Evolutionary conservation across 2,888 invertebrate genomes (phyloP).

Genomic region (Drymonia ruficornis): DNA sequence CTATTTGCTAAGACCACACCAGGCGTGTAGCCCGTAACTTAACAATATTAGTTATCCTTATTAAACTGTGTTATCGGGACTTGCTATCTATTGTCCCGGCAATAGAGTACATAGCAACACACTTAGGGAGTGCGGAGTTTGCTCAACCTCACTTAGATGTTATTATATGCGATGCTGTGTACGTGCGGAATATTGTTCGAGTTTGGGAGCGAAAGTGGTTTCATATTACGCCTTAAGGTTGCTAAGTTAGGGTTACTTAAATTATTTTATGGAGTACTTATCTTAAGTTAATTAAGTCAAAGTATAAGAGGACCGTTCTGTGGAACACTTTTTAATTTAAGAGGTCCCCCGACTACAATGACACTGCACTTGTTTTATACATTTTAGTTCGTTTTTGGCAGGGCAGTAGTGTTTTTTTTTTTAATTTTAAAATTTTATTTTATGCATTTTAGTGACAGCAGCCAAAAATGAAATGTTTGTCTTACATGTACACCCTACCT

Average conservation of each 20-base stretch:
- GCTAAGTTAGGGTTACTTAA: neutral
- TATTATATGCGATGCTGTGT: conserved; percentile 28
- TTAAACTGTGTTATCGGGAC: conserved; percentile 36
- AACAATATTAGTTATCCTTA: conserved; percentile 19
- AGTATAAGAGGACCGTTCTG: too few species aligned
- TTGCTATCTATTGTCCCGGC: conserved; percentile 39
- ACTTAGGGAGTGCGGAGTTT: conserved; percentile 28
- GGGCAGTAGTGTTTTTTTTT: too few species aligned
- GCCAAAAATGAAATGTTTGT: too few species aligned
- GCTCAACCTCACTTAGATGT: conserved; percentile 34
- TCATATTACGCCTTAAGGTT: conserved; percentile 17
- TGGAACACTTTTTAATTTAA: too few species aligned
- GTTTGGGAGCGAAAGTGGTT: conserved; percentile 26
- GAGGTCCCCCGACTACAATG: too few species aligned
- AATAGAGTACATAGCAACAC: conserved; percentile 30
- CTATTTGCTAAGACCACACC: too few species aligned
- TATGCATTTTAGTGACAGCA: too few species aligned
- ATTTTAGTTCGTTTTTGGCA: too few species aligned
- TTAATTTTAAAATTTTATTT: too few species aligned
- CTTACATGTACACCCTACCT: too few species aligned
- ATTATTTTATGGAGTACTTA: conserved; percentile 4
- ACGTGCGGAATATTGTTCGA: conserved; percentile 30
- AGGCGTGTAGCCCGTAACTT: neutral
- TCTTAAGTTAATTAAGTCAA: too few species aligned
- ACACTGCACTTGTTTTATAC: too few species aligned